Evolutionary conservation across 2,113 vertebrate species (phyloP), one percentile per base, ranked within the genome.

Genomic region (Brachirus orientalis): DNA sequence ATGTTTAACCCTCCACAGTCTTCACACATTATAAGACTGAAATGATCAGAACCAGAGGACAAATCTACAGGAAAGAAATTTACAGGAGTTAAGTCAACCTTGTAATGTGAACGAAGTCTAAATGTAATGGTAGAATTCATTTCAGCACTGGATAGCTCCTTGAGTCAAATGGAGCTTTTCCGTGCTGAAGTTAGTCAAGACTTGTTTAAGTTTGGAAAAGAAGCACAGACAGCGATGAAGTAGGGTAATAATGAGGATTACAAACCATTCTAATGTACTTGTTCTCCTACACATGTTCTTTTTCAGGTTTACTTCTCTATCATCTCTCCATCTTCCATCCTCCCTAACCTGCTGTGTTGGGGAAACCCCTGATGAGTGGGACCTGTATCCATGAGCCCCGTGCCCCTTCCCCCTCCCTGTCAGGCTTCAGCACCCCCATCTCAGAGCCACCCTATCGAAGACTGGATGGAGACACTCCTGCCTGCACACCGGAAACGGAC

Each of bases 341-440:
- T 78, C 86, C 83, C 83, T 86, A 58, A 86, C 79, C 88, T 67
- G 81, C 79, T 20, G 86, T 80, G 88, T 87, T 88, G 90, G 88
- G 88, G 85, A 82, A 89, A 69, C 89, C 87, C 88, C 90, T 83
- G 89, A 92, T 92, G 90, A 92, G 90, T 90, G 90, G 90, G 86
- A 92, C 96, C 89, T 98, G 96, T 90, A 92, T 97, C 88, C 95
- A 97, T 85, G 95, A 98, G 87, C 94, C 95, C 81, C 94, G 94
- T 33, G 96, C 95, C 64, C 96, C 94, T 19, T 97, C 96, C 72
- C 96, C 96, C 18, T 96, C 95, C 87, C 95, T 97, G 69, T 96
- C 95, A 77, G 95, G 95, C 79, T 96, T 96, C 74, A 94, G 92
- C 75, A 94, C 95, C 58, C 93, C 95, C 38, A 90, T 96, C 57